Percentiles rank a stretch among this genome's conserved stretches.
Conservation (phyloP, 2,797 vertebrate genomes). For the Epinephelus coioides region DNA sequence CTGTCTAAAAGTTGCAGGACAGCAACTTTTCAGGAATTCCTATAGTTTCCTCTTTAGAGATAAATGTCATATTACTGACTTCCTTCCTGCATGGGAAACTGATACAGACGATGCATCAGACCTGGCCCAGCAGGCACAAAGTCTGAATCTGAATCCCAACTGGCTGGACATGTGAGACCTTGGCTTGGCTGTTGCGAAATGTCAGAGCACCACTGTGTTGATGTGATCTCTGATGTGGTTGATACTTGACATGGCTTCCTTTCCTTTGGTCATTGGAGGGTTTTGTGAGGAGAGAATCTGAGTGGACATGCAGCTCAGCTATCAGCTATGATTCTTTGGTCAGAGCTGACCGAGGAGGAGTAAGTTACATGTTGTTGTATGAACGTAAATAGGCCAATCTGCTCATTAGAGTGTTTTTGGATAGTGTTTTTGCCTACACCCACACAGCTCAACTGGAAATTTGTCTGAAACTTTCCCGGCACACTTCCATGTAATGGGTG, state of each 20-base stretch:
- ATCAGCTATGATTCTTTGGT: not conserved
- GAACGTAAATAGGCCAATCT: conserved; percentile 34
- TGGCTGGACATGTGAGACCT: conserved; percentile 57
- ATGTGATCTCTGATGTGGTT: conserved; percentile 46
- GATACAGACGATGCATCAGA: conserved; percentile 7
- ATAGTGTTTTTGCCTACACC: conserved; percentile 48
- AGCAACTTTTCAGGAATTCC: conserved; percentile 37
- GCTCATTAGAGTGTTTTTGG: conserved; percentile 40
- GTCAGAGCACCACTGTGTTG: conserved; percentile 16
- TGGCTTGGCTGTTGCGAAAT: conserved; percentile 35
- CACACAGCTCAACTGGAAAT: conserved; percentile 61
- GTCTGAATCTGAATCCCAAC: conserved; percentile 35
- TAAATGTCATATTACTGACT: conserved; percentile 23
- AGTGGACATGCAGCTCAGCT: conserved; percentile 9
- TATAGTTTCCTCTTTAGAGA: conserved; percentile 47
- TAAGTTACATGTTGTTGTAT: conserved; percentile 12
- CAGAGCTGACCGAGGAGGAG: not conserved
- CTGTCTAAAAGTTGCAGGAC: conserved; percentile 38
- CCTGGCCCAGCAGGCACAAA: conserved; percentile 4
- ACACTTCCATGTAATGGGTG: conserved; percentile 68
- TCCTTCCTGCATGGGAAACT: conserved; percentile 62
- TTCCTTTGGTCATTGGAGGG: conserved; percentile 12
- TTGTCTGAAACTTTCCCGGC: conserved; percentile 64
- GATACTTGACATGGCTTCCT: conserved; percentile 26
- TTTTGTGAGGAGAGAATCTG: not conserved